Base-by-base conservation (phyloP, 35 echinoderm and acorn worm species). In the Apostichopus japonicus region DNA sequence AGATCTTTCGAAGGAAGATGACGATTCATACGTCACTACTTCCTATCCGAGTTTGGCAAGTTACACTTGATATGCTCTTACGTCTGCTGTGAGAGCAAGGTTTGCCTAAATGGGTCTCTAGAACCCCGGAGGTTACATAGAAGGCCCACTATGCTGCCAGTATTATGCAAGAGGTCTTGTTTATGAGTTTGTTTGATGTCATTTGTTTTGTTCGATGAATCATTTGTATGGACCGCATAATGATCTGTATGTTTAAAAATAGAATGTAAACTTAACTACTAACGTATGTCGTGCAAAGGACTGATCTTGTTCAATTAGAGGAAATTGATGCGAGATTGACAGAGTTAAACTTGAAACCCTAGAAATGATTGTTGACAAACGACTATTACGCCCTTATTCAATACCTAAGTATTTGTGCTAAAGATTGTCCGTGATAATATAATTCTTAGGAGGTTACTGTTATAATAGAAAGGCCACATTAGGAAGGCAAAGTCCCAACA, bases 31-130 rank as follows among this genome's bases (percentile, higher is more conserved):
- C 81, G 81, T 84, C 81, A 84, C 56, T 10, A 15, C 17, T 75
- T 75, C 71, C 71, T 75, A 75, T 75, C 71, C 71, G 71, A 75
- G 71, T 75, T 75, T 75, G n/a, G 22, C 17, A n/a, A 75, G 71
- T 75, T 75, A 75, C 71, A 75, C 71, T 75, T 75, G 71, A 75
- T 75, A 75, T 15, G 71, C 71, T 75, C 71, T 75, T 75, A 75
- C 71, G 71, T 75, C 71, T 15, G 22, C 71, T 75, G 6, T 21
- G 22, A 75, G 71, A 75, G 22, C 71, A 75, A 75, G 71, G 71
- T 75, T 75, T 75, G 16, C 71, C 71, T 75, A 75, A 75, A 84
- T 23, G n/a, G 81, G 81, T 55, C 81, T 84, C 81, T 84, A 57
- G 7, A 84, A n/a, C 13, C 55, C 55, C 81, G 81, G 17, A 75